phyloP scores from a whole-genome alignment of 2,797 vertebrate species.

The Pygocentrus nattereri region DNA sequence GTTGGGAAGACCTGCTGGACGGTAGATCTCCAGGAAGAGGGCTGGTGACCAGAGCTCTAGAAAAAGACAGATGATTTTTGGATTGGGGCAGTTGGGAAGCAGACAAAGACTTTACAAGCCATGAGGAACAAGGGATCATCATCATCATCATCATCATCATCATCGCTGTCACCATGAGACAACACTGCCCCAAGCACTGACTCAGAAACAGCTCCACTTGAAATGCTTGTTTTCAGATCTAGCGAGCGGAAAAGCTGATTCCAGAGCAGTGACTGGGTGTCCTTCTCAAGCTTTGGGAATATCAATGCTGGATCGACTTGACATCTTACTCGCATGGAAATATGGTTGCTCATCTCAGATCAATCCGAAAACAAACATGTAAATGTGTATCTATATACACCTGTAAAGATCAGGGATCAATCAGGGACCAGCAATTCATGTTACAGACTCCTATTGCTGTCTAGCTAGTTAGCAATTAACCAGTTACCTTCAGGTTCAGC shows the following conservation, averaged over 20 bases:
- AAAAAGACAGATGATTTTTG: neutral
- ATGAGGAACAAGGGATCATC: neutral
- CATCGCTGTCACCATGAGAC: neutral
- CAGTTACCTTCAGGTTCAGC: no score
- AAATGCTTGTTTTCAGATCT: neutral
- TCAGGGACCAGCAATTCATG: no score
- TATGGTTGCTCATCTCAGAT: neutral
- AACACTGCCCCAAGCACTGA: neutral
- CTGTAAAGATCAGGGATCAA: no score
- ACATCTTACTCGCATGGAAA: neutral
- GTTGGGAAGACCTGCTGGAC: no score
- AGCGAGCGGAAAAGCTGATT: neutral
- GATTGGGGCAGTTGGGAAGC: neutral
- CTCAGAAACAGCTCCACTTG: neutral
- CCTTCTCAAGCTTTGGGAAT: neutral
- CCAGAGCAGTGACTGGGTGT: neutral
- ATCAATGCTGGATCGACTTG: slow-evolving; percentile 17
- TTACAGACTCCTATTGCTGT: no score
- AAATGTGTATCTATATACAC: no score
- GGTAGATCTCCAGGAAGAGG: no score
- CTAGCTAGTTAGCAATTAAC: no score
- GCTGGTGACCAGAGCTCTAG: neutral
- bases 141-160: slow-evolving; percentile 2
- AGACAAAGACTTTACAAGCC: neutral
- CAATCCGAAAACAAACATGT: no score